phyloP scores from a whole-genome alignment of 2,113 vertebrate genomes.

The Neogale vison region DNA sequence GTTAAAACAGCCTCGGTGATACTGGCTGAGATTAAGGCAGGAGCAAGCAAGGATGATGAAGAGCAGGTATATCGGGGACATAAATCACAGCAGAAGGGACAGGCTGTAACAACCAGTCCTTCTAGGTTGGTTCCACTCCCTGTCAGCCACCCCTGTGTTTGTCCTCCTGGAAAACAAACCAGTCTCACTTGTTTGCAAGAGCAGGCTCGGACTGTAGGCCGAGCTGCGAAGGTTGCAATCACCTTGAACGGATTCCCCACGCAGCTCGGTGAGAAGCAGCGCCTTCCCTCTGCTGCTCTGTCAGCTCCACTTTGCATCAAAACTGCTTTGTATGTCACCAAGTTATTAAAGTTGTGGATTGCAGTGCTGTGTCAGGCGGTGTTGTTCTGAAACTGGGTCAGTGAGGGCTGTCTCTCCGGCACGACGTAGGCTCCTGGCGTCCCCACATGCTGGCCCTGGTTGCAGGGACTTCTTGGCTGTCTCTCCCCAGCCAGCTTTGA shows the following conservation, averaged over 20 bases:
- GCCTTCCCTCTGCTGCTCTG: conserved; percentile 79
- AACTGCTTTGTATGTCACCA: conserved; percentile 83
- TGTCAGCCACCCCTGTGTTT: not conserved
- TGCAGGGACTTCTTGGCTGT: conserved; percentile 53
- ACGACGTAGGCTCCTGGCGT: conserved; percentile 59
- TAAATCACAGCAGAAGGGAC: not conserved
- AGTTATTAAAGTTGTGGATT: conserved; percentile 85
- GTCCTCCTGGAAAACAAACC: conserved; percentile 55
- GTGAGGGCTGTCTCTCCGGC: conserved; percentile 48
- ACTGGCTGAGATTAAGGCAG: not conserved
- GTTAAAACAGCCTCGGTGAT: not conserved
- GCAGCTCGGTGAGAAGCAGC: conserved; percentile 65
- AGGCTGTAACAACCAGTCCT: not conserved
- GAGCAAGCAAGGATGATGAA: not conserved
- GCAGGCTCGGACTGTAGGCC: not conserved
- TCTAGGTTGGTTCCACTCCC: not conserved
- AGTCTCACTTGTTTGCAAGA: conserved; percentile 66
- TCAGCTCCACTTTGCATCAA: conserved; percentile 87
- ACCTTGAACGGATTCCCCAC: conserved; percentile 84
- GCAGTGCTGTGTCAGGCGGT: conserved; percentile 60
- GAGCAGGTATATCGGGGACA: not conserved
- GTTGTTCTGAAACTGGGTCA: conserved; percentile 83
- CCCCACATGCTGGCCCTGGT: not conserved
- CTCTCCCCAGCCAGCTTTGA: conserved; percentile 67
- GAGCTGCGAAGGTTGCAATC: conserved; percentile 81